phyloP scores from a whole-genome alignment of 2,888 invertebrate genomes.

The Lacanobia wlatinum region DNA sequence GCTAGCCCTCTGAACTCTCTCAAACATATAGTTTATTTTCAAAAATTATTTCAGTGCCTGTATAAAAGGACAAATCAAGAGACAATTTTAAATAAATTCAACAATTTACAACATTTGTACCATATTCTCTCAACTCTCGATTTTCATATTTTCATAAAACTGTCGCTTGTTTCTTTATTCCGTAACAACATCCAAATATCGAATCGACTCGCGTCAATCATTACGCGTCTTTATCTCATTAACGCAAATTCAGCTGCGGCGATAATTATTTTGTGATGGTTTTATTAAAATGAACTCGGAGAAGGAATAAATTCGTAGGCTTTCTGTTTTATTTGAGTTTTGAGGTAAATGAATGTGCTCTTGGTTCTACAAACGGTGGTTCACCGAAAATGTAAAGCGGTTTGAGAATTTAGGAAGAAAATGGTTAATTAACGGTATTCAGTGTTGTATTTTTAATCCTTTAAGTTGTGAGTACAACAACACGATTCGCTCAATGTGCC shows the following conservation, averaged over 20 bases:
- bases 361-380: slow-evolving; percentile 29
- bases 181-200: slow-evolving; percentile 25
- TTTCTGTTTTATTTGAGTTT: slow-evolving; percentile 30
- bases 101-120: too few species aligned
- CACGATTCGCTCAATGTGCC: too few species aligned
- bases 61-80: too few species aligned
- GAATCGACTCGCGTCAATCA: slow-evolving; percentile 44
- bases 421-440: not conserved
- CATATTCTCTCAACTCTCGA: too few species aligned
- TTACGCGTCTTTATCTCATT: slow-evolving; percentile 63
- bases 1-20: too few species aligned
- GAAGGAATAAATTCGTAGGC: slow-evolving; percentile 7
- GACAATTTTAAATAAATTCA: too few species aligned
- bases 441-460: not conserved
- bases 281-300: slow-evolving; percentile 38
- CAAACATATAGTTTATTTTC: too few species aligned
- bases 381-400: slow-evolving; percentile 14
- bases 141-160: not conserved
- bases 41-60: too few species aligned
- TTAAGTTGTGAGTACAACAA: not conserved
- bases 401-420: not conserved
- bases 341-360: slow-evolving; percentile 28
- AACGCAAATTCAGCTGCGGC: slow-evolving; percentile 40
- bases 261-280: slow-evolving; percentile 48
- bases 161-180: not conserved